Evolutionary conservation across 2,113 vertebrate genomes (phyloP), one percentile per base, ranked within the genome.

Genomic region (Antechinus stuartii): DNA sequence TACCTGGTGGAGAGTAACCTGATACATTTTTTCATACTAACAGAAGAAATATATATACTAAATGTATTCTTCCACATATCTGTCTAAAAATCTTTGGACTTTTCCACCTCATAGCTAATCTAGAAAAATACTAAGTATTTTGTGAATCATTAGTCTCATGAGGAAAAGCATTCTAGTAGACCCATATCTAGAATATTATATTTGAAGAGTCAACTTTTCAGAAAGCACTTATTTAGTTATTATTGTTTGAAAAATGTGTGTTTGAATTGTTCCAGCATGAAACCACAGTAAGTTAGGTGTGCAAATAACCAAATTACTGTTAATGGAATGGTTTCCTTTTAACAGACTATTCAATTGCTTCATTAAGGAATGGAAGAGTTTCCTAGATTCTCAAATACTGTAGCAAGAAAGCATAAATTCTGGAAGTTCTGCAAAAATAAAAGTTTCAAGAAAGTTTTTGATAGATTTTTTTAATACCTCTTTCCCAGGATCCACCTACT

Each of bases 31-130:
- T 14, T 76, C 8, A 8, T 93, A 84, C n/a, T 8, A 47, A 30
- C 90, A 61, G 90, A 7, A 91, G 47, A 90, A 96, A 95, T 91
- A 68, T 12, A 42, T 35, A 52, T 52, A 52, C 89, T 50, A 61
- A 2, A 91, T 30, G 10, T 50, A 76, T 91, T 30, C 35, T 35
- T 56, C 0, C 55, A 92, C 27, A 92, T 30, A 54, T 53, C 89
- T 26, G 35, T 91, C 92, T 47, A 0, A 42, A 19, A 24, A 0
- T 92, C 42, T 26, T 90, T 55, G 47, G 14, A 94, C 46, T 42
- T 84, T 84, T 23, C n/a, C 68, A 30, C 35, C 19, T 84, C n/a
- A 42, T 8, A 84, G 19, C 19, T 42, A 42, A 23, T 84, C 16
- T 42, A 84, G 22, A 84, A 16, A 84, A 84, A 84, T 42, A 84